Evolutionary conservation across 1,140 invertebrate species (phyloP), one percentile per base, ranked within the genome.

Genomic region (Tenebrio molitor): DNA sequence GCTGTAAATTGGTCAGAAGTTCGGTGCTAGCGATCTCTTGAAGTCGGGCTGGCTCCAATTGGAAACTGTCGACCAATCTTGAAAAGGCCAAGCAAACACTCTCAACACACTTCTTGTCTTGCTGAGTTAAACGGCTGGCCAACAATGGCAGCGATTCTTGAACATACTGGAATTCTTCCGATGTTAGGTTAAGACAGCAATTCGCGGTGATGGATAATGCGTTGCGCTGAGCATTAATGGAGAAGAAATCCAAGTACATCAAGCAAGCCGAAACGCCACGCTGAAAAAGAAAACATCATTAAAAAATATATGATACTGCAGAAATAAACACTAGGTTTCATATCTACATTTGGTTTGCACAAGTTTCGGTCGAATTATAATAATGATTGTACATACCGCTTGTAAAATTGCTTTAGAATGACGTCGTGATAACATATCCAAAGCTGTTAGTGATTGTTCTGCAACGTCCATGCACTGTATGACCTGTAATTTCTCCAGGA

Each of bases 391-490:
- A 85, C 86, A 86, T 84, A 95, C 94, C 53, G 96, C 96, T 84
- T 98, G 96, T 73, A 99, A 85, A 76, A 99, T 98, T 23, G 96
- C 91, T 86, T 99, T 99, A 77, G 95, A 95, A 85, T 99, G 97
- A 74, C 97, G 86, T n/a, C 95, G 87, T 0, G 97, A 99, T 16
- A 99, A 86, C 92, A 98, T 98, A 82, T 99, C 97, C 15, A 99
- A 85, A 0, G 97, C 97, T 2, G 97, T 98, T 42, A 99, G 86
- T 78, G 94, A 95, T 84, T 99, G 97, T 84, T 99, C 97, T 12
- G 97, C 97, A 2, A 99, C 97, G 85, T 99, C 97, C 96, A 99
- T 99, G 83, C 97, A 99, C 76, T 98, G 97, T 75, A 99, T 99
- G 0, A 95, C 94, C 87, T 99, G 96, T 33, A 99, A 87, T 85